Percentiles rank a stretch among this genome's conserved stretches.
These are phyloP conservation scores for Grus americana DNA, from an alignment of 2,113 vertebrate species.

Conservation along the genomic window DNA sequence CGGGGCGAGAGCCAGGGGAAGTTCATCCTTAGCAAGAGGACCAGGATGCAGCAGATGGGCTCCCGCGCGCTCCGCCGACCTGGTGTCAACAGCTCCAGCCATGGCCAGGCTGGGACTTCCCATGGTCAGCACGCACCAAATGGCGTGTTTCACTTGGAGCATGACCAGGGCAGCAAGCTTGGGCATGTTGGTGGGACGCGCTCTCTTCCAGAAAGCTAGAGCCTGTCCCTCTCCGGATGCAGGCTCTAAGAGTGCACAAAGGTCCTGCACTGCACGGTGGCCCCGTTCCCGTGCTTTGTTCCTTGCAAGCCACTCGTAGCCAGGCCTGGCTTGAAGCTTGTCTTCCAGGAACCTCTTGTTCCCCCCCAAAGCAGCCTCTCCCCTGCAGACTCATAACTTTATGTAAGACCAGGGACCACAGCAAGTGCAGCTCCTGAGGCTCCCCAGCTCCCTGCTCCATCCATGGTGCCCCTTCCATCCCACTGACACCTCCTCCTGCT, in stretches of 20 bases:
- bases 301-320: not conserved
- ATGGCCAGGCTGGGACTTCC: not conserved
- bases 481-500: not conserved
- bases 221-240: not conserved
- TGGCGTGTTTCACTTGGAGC: not conserved
- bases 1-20: too few species aligned
- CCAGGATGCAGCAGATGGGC: not conserved
- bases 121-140: not conserved
- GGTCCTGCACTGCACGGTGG: not conserved
- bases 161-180: not conserved
- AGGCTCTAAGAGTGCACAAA: not conserved
- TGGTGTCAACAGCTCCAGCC: rapidly evolving
- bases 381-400: not conserved
- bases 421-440: not conserved
- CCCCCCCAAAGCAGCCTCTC: not conserved
- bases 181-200: rapidly evolving
- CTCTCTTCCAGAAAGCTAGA: not conserved
- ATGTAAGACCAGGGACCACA: not conserved
- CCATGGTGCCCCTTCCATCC: not conserved
- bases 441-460: not conserved
- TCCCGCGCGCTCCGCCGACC: rapidly evolving
- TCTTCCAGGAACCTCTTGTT: not conserved
- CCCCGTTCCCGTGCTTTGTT: not conserved
- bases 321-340: not conserved
- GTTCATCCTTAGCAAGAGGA: not conserved